Conservation (phyloP, 2,797 vertebrate genomes). For the Thripadectes ignobilis region DNA sequence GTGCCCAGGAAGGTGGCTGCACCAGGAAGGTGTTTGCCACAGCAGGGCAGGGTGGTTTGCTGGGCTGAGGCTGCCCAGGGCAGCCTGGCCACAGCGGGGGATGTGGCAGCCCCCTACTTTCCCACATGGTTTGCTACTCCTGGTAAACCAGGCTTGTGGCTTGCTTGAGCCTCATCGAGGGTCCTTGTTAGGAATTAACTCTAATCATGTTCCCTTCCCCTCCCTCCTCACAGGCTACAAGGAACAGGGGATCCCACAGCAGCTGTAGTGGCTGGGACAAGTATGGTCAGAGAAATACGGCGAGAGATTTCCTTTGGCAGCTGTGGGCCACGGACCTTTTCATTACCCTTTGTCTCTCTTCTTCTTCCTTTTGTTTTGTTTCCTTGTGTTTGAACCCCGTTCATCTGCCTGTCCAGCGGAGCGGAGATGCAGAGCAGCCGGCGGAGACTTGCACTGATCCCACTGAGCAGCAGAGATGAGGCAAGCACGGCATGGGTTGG, state of each 20-base stretch:
- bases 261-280: conserved; percentile 81
- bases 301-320: conserved; percentile 37
- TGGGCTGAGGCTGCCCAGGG: neutral
- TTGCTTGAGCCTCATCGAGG: neutral
- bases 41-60: neutral
- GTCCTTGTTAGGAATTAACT: neutral
- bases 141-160: neutral
- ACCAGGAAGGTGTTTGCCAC: neutral
- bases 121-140: neutral
- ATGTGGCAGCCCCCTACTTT: neutral
- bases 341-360: conserved; percentile 62
- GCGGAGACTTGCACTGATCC: conserved; percentile 61
- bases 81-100: neutral
- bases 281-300: conserved; percentile 30
- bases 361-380: conserved; percentile 57
- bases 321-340: conserved; percentile 45
- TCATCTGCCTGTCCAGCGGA: conserved; percentile 41
- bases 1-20: neutral
- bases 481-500: neutral
- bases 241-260: conserved; percentile 88
- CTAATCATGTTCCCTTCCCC: conserved; percentile 59
- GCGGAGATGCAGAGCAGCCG: conserved; percentile 64
- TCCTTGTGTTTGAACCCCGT: neutral
- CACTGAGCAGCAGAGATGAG: neutral
- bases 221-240: conserved; percentile 83